Base-by-base conservation (phyloP, 37 sponge, comb jelly and placozoan species). In the Aplysina aerophoba region DNA sequence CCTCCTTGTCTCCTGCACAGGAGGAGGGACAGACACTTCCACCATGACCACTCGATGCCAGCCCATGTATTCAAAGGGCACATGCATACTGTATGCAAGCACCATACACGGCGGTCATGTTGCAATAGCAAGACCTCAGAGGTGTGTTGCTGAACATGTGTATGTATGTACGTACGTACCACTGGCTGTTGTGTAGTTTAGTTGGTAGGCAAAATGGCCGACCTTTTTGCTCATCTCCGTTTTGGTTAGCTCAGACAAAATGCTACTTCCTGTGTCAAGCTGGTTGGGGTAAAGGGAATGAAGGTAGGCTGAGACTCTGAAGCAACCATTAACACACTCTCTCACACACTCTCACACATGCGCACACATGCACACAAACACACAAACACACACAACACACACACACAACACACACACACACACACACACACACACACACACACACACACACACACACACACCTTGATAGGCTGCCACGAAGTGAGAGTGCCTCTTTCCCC, bases 231-330 rank as follows among this genome's bases (percentile, higher is more conserved):
- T 85, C 50, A 94, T 56, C 55, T 94, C 91, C 36, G 81, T 28
- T 40, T 83, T 88, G 35, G 94, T 90, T 28, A 94, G 61, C n/a
- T 94, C 94, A 64, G 94, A 91, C 17, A 94, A 69, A 64, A 94
- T 94, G 64, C 94, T 94, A 55, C 81, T 88, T 4, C 91, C 88
- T 21, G 85, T 86, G 35, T 90, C 50, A 17, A 94, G 89, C 94
- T 92, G 41, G 0, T 75, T 36, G 44, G 41, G 77, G 36, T 2
- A 22, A 14, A 31, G 36, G 11, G 34, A 72, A 33, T 5, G 5
- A 12, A 72, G 73, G 71, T 15, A 27, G 24, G 15, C 16, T 68
- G 71, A 24, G 25, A 68, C n/a, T 15, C 25, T 22, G n/a, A 24
- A 15, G 71, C 27, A n/a, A n/a, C n/a, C n/a, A n/a, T n/a, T n/a